Evolutionary conservation across 1,140 invertebrate genomes (phyloP).

Genomic region (Drosophila albomicans): DNA sequence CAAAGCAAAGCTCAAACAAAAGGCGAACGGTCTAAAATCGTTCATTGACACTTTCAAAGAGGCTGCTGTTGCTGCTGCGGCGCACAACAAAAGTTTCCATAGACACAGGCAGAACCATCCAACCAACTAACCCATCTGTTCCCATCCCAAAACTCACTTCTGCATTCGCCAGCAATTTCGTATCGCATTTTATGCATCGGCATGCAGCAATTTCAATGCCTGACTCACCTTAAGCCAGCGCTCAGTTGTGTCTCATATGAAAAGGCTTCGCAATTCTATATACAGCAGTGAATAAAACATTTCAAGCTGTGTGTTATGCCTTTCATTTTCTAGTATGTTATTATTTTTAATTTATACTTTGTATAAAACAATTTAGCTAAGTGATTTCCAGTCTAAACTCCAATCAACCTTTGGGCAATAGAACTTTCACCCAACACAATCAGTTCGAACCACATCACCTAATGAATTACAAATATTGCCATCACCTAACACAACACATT

Average conservation of each 20-base stretch:
- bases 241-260: conserved; percentile 7
- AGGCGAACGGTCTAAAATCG: conserved; percentile 60
- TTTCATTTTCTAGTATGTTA: background rate
- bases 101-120: conserved; percentile 14
- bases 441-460: background rate
- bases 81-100: conserved; percentile 3
- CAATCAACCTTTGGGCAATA: too few relatives aligned
- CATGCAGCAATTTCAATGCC: conserved; percentile 22
- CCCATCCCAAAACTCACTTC: conserved; percentile 31
- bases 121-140: background rate
- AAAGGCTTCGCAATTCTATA: background rate
- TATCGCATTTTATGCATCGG: conserved; percentile 65
- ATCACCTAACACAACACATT: too few relatives aligned
- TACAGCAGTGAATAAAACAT: background rate
- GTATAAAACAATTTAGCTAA: background rate
- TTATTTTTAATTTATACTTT: background rate
- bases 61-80: conserved; percentile 24
- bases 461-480: too few relatives aligned
- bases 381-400: background rate
- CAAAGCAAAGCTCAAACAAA: conserved; percentile 54
- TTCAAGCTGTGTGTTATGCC: background rate
- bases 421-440: background rate
- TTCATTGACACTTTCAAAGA: conserved; percentile 68
- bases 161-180: conserved; percentile 58
- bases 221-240: background rate